phyloP scores from a whole-genome alignment of 2,888 invertebrate genomes.

The Dusona sp. region DNA sequence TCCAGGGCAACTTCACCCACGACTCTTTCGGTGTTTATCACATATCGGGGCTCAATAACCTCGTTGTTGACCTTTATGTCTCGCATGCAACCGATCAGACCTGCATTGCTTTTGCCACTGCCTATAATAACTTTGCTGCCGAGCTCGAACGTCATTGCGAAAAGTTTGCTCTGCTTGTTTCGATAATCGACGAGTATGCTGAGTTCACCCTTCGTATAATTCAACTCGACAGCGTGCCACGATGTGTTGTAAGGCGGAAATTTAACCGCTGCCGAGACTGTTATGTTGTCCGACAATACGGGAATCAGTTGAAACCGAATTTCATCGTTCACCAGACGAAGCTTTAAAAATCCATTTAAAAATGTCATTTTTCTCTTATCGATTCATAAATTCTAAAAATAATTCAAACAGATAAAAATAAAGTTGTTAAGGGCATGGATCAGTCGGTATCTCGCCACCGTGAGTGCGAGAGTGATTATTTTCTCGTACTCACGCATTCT shows the following conservation, averaged over 20 bases:
- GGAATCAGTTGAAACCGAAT: conserved; percentile 93
- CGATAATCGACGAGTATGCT: conserved; percentile 91
- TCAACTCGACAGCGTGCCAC: conserved; percentile 93
- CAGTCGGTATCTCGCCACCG: too few species aligned
- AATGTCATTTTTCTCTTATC: background rate
- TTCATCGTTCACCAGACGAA: conserved; percentile 93
- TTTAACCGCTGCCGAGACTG: conserved; percentile 92
- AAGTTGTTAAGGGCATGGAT: too few species aligned
- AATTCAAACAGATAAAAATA: background rate
- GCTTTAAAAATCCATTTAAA: conserved; percentile 83
- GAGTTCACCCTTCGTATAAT: conserved; percentile 91
- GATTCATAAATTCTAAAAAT: background rate
- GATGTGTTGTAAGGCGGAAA: conserved; percentile 91
- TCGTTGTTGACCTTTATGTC: conserved; percentile 94
- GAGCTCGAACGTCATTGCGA: conserved; percentile 88
- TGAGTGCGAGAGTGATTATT: too few species aligned
- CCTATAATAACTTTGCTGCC: conserved; percentile 92
- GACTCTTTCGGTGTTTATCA: conserved; percentile 93
- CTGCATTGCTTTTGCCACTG: conserved; percentile 89
- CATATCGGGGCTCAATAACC: conserved; percentile 92
- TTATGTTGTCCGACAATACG: conserved; percentile 91
- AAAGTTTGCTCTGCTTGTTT: conserved; percentile 89
- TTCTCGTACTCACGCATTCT: too few species aligned
- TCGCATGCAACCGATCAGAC: conserved; percentile 95
- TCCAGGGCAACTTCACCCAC: conserved; percentile 96